Conservation (phyloP, 35 echinoderm and acorn worm species). For the Lytechinus variegatus region DNA sequence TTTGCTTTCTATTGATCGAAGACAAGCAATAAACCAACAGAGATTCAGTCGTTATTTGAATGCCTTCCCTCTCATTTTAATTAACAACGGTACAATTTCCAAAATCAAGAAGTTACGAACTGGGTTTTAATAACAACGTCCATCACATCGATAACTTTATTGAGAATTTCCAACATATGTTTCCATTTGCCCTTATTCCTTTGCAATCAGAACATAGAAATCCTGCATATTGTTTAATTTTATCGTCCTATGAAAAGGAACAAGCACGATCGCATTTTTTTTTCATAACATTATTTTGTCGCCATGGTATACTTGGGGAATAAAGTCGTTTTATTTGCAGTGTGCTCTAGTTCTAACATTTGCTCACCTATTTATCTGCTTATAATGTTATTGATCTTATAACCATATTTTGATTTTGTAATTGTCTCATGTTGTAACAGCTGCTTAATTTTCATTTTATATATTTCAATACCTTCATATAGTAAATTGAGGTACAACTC, state of each 20-base stretch:
- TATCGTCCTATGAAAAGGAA: background rate
- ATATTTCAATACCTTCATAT: background rate
- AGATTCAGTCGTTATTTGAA: background rate
- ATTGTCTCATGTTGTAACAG: background rate
- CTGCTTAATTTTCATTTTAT: background rate
- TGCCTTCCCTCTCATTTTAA: background rate
- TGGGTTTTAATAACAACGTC: slow-evolving; percentile 1
- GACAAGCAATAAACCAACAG: background rate
- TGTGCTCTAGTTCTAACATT: background rate
- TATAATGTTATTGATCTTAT: too few species aligned
- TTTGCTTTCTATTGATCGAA: background rate
- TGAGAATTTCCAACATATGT: background rate
- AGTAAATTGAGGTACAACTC: too few species aligned
- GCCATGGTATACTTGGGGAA: background rate
- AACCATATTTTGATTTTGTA: background rate
- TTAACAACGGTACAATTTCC: background rate
- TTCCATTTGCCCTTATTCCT: too few species aligned
- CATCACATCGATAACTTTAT: background rate
- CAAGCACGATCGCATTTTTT: background rate
- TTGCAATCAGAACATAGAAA: background rate
- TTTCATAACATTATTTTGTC: background rate
- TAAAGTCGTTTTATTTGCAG: background rate
- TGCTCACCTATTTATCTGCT: background rate
- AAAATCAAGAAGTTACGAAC: background rate
- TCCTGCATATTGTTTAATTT: background rate